phyloP scores from a whole-genome alignment of 2,888 invertebrate genomes.

The Dyspetes luteomarginatus region DNA sequence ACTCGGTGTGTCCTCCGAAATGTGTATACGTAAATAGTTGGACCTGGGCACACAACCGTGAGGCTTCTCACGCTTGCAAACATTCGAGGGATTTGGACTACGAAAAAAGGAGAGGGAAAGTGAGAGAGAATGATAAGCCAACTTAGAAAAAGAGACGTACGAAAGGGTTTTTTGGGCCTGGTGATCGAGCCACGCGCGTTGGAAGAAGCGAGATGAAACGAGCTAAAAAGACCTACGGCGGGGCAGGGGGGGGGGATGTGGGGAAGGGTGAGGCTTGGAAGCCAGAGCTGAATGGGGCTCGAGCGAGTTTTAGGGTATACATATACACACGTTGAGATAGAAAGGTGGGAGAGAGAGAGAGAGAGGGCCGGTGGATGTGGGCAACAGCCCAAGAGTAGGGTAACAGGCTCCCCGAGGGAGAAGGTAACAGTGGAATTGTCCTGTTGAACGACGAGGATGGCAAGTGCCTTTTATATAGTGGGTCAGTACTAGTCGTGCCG shows the following conservation, averaged over 20 bases:
- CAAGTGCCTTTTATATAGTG: constrained; percentile 83
- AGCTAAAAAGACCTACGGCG: constrained; percentile 31
- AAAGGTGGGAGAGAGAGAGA: too few relatives aligned
- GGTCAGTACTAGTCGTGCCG: constrained; percentile 80
- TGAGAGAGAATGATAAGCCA: not conserved
- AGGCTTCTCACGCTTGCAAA: constrained; percentile 34
- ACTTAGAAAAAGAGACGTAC: constrained; percentile 14
- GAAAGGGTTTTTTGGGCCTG: constrained; percentile 48
- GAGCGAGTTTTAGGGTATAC: constrained; percentile 54
- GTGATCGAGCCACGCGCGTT: constrained; percentile 36
- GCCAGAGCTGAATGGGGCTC: constrained; percentile 52
- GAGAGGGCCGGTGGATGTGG: constrained; percentile 61
- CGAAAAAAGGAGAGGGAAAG: constrained; percentile 35
- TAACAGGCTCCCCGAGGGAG: constrained; percentile 80
- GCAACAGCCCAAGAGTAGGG: constrained; percentile 77
- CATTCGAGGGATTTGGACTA: constrained; percentile 59
- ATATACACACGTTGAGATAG: too few relatives aligned
- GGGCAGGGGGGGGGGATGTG: constrained; percentile 17
- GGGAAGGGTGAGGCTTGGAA: constrained; percentile 45
- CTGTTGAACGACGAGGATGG: constrained; percentile 79
- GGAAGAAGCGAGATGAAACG: constrained; percentile 53
- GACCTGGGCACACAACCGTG: not conserved
- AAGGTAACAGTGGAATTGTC: constrained; percentile 74
- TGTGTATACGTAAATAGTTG: constrained; percentile 30
- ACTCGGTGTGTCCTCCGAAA: constrained; percentile 25